Evolutionary conservation across 2,888 invertebrate species (phyloP).

Genomic region (Brenthis hecate): DNA sequence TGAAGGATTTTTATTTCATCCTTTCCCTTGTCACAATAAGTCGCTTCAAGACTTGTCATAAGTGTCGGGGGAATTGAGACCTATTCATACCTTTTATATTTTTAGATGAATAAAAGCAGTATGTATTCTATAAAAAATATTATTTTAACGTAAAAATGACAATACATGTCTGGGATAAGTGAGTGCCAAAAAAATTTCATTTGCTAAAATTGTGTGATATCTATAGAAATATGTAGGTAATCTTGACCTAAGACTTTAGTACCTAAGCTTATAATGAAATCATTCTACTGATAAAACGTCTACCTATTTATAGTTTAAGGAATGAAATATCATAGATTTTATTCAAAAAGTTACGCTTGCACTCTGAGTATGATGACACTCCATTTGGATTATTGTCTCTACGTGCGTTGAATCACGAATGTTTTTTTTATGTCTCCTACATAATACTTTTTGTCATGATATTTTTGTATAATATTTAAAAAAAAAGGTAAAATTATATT

Average conservation of each 20-base stretch:
- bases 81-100: slow-evolving; percentile 20
- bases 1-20: slow-evolving; percentile 33
- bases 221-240: no score
- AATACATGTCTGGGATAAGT: no score
- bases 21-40: slow-evolving; percentile 32
- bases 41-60: slow-evolving; percentile 31
- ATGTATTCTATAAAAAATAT: neutral
- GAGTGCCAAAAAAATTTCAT: no score
- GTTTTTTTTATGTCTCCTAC: neutral
- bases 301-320: slow-evolving; percentile 1
- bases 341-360: slow-evolving; percentile 25
- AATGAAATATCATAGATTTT: slow-evolving; percentile 12
- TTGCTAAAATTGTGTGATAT: no score
- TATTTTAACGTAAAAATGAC: no score
- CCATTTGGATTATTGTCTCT: slow-evolving; percentile 33
- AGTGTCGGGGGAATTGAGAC: slow-evolving; percentile 26
- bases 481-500: no score
- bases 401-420: slow-evolving; percentile 32
- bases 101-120: neutral
- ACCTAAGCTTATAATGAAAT: neutral
- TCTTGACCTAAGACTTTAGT: no score
- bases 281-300: neutral
- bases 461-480: neutral
- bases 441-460: slow-evolving; percentile 1
- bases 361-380: slow-evolving; percentile 31